Conservation (phyloP, 2,113 vertebrate species). For the Callionymus lyra region DNA sequence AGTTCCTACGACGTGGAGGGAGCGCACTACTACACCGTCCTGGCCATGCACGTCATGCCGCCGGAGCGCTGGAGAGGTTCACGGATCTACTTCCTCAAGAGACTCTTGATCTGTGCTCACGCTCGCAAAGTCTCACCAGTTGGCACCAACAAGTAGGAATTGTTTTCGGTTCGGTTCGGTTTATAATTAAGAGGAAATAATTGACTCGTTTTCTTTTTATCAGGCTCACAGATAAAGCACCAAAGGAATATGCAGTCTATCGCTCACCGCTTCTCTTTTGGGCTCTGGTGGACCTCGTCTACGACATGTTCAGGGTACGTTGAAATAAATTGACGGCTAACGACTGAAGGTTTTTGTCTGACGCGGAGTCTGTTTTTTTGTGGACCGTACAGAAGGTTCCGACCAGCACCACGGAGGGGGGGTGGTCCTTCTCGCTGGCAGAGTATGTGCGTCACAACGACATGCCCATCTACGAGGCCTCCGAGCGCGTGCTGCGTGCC, state of each 20-base stretch:
- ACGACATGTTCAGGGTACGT: constrained; percentile 94
- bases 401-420: constrained; percentile 96
- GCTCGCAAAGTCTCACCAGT: constrained; percentile 78
- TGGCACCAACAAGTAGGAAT: constrained; percentile 80
- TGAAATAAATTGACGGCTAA: neutral
- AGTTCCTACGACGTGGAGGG: constrained; percentile 92
- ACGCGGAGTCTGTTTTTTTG: neutral
- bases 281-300: constrained; percentile 94
- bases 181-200: neutral
- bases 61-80: constrained; percentile 81
- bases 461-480: constrained; percentile 96
- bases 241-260: constrained; percentile 88
- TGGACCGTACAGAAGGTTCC: constrained; percentile 80
- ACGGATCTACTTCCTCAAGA: constrained; percentile 78
- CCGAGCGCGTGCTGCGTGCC: constrained; percentile 86
- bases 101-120: constrained; percentile 82
- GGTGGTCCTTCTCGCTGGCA: constrained; percentile 97
- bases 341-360: neutral
- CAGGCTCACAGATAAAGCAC: constrained; percentile 85
- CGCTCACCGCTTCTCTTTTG: constrained; percentile 95
- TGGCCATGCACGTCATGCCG: constrained; percentile 86
- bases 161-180: neutral
- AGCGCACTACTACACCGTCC: constrained; percentile 86
- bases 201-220: neutral
- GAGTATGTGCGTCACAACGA: constrained; percentile 96